A percentile compares a stretch with the other conserved stretches of the same genome.
Evolutionary conservation across 1,140 invertebrate genomes (phyloP).

Genomic region (Oscheius sp.): DNA sequence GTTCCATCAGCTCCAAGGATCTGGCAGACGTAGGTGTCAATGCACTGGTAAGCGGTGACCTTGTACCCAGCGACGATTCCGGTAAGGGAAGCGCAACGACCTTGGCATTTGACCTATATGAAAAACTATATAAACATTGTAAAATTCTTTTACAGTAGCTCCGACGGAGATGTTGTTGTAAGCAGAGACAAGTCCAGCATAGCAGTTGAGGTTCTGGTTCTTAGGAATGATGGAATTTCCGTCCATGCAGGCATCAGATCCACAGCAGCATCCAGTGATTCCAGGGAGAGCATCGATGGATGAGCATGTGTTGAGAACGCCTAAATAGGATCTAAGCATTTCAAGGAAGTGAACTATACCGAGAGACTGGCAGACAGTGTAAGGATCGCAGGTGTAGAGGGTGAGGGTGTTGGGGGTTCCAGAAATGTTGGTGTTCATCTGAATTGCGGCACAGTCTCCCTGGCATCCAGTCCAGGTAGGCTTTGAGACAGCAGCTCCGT

Average conservation of each 20-base stretch:
- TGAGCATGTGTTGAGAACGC: constrained; percentile 18
- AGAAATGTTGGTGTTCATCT: not conserved
- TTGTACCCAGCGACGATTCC: constrained; percentile 13
- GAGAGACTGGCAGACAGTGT: too few species aligned
- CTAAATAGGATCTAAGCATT: too few species aligned
- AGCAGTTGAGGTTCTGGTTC: constrained; percentile 31
- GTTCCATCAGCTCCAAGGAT: not conserved
- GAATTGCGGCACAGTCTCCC: constrained; percentile 34
- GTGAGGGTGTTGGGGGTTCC: constrained; percentile 6
- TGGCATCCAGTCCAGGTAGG: constrained; percentile 16
- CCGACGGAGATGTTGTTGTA: constrained; percentile 11
- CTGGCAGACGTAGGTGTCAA: not conserved
- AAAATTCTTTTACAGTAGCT: too few species aligned
- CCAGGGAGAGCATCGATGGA: constrained; percentile 3
- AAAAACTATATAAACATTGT: too few species aligned
- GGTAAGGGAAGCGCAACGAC: constrained; percentile 15
- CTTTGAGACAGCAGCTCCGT: constrained; percentile 1
- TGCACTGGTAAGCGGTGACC: constrained; percentile 7
- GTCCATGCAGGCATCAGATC: constrained; percentile 24
- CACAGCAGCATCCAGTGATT: constrained; percentile 33
- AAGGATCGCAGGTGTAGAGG: constrained; percentile 40
- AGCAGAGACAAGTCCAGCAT: constrained; percentile 20
- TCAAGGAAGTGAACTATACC: too few species aligned
- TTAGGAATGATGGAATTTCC: constrained; percentile 13
- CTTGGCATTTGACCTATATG: constrained; percentile 12